Conservation (phyloP, 2,797 vertebrate genomes). For the Alectoris magna region DNA sequence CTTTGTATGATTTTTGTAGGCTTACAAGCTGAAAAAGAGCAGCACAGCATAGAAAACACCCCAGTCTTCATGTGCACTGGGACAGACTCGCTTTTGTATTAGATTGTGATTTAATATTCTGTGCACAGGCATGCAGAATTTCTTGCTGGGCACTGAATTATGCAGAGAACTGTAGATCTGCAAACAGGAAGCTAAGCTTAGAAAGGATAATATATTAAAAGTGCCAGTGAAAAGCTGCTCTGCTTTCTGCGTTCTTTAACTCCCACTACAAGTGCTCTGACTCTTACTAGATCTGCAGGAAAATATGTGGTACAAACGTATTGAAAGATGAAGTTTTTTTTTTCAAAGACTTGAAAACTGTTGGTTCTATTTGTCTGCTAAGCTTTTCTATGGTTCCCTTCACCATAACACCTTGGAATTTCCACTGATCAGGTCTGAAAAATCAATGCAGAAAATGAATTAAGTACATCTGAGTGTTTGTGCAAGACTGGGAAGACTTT, state of each 20-base stretch:
- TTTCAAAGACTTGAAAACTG: conserved; percentile 51
- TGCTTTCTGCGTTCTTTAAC: conserved; percentile 50
- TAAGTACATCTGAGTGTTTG: conserved; percentile 21
- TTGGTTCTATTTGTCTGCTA: conserved; percentile 5
- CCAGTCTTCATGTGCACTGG: not conserved
- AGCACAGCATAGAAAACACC: conserved; percentile 36
- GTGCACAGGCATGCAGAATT: conserved; percentile 59
- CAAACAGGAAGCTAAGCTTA: conserved; percentile 67
- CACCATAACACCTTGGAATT: conserved; percentile 44
- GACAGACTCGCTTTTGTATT: conserved; percentile 57
- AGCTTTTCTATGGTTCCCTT: conserved; percentile 39
- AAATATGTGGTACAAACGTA: conserved; percentile 32
- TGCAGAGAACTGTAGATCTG: conserved; percentile 56
- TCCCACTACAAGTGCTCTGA: conserved; percentile 30
- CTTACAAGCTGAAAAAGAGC: conserved; percentile 43
- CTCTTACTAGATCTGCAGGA: conserved; percentile 44
- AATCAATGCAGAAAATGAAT: conserved; percentile 51
- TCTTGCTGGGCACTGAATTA: conserved; percentile 70
- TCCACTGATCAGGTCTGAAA: conserved; percentile 18
- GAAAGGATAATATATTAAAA: conserved; percentile 57
- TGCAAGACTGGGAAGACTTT: conserved; percentile 12
- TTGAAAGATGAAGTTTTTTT: conserved; percentile 56
- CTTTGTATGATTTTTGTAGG: conserved; percentile 47
- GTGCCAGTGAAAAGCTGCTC: conserved; percentile 31
- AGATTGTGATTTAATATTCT: conserved; percentile 59